These are phyloP conservation scores for Oscheius sp. DNA, from an alignment of 1,140 invertebrate species.

Conservation along the genomic window DNA sequence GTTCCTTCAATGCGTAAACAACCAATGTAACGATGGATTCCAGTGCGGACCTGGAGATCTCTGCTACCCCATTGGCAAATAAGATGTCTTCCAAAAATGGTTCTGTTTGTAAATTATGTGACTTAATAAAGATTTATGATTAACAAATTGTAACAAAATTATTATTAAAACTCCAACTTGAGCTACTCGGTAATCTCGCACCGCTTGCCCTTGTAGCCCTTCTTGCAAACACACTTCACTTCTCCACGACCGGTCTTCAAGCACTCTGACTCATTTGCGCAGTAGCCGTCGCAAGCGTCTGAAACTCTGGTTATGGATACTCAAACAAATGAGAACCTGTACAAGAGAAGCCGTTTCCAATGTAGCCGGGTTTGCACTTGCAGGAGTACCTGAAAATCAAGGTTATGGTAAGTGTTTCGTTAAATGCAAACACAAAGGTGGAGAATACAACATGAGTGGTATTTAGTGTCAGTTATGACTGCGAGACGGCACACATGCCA, in stretches of 20 bases:
- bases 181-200: constrained; percentile 12
- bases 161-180: no score
- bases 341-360: constrained; percentile 66
- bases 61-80: not conserved
- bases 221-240: constrained; percentile 24
- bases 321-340: constrained; percentile 64
- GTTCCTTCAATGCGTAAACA: not conserved
- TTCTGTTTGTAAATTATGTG: not conserved
- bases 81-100: not conserved
- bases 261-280: constrained; percentile 30
- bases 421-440: no score
- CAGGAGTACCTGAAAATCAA: no score
- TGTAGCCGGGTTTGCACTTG: constrained; percentile 87
- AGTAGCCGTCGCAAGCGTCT: constrained; percentile 36
- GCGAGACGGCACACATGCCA: no score
- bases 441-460: no score
- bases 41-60: not conserved
- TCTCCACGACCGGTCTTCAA: constrained; percentile 34
- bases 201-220: constrained; percentile 27
- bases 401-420: no score
- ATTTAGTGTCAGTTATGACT: no score
- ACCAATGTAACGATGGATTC: not conserved
- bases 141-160: no score
- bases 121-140: not conserved
- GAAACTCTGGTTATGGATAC: not conserved